Evolutionary conservation across 1,140 invertebrate genomes (phyloP), one percentile per base, ranked within the genome.

Genomic region (Cataglyphis hispanica): DNA sequence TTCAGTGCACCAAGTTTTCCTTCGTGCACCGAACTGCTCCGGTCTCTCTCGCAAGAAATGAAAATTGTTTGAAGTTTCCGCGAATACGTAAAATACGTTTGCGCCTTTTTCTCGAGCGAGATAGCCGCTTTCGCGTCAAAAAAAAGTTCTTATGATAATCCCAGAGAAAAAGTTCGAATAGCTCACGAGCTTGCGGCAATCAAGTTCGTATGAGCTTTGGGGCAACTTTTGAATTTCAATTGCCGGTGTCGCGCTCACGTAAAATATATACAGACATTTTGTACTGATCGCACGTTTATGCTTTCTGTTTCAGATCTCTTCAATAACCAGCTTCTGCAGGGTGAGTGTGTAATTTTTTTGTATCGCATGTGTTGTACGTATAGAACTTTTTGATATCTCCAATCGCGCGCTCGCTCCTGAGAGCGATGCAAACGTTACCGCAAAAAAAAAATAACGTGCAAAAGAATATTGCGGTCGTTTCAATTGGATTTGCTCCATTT

Each of bases 251-350:
- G 31, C 84, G 63, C 60, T 74, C 22, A 46, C 58, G 31, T 50
- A 37, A 83, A 74, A 83, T 72, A 7, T 43, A 53, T 27, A 43
- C 37, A 5, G 37, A n/a, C 56, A 40, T 60, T 27, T 27, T 60
- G 22, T 76, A 84, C 81, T 90, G 74, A 88, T 69, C 60, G 64
- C 66, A 53, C 31, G 58, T 74, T 87, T 92, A 78, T 88, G 92
- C 91, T 94, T 94, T 95, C 90, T 95, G 93, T 97, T 96, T 74
- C 96, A 98, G 97, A 98, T 98, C 90, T 98, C 97, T 25, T 96
- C 97, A 78, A 97, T 98, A 81, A 98, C 97, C 67, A 98, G 97
- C 91, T 98, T 98, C 92, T 98, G 98, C 95, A 96, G 97, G 96
- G 98, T 98, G 95, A 97, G 97, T 97, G 84, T 37, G 19, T 53